Conservation (phyloP, 2,797 vertebrate genomes). For the Sebastes aleutianus region DNA sequence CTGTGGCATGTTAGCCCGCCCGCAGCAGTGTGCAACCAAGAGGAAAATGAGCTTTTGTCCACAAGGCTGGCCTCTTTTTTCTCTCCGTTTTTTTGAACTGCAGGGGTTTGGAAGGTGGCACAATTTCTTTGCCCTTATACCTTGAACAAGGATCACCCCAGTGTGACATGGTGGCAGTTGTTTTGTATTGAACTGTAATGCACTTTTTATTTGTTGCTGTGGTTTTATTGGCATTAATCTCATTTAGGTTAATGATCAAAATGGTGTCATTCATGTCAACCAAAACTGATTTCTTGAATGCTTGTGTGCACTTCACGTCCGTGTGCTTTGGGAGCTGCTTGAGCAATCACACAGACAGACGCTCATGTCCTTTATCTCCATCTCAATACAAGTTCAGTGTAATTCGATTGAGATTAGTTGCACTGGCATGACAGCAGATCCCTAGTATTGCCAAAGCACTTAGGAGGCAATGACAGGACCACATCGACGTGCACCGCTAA, state of each 20-base stretch:
- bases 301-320: background rate
- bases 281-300: slow-evolving; percentile 3
- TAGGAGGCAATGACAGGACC: slow-evolving; percentile 83
- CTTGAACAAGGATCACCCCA: slow-evolving; percentile 61
- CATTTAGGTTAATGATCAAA: slow-evolving; percentile 27
- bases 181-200: slow-evolving; percentile 26
- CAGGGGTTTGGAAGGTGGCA: slow-evolving; percentile 67
- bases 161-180: slow-evolving; percentile 33
- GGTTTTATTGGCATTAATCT: slow-evolving; percentile 8
- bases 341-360: slow-evolving; percentile 59
- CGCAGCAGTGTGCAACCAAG: slow-evolving; percentile 80
- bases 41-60: slow-evolving; percentile 82
- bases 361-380: slow-evolving; percentile 70
- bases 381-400: slow-evolving; percentile 80
- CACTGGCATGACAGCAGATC: slow-evolving; percentile 83
- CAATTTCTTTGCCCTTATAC: slow-evolving; percentile 54
- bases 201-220: background rate
- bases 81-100: slow-evolving; percentile 57
- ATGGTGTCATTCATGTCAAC: slow-evolving; percentile 9
- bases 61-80: slow-evolving; percentile 70
- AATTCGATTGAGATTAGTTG: slow-evolving; percentile 84
- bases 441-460: slow-evolving; percentile 84
- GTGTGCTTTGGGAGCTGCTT: slow-evolving; percentile 30
- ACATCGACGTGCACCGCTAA: slow-evolving; percentile 74
- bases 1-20: slow-evolving; percentile 76